These are phyloP conservation scores for Scolopax bukidnonensis DNA, from an alignment of 2,797 vertebrate genomes.

Conservation along the genomic window DNA sequence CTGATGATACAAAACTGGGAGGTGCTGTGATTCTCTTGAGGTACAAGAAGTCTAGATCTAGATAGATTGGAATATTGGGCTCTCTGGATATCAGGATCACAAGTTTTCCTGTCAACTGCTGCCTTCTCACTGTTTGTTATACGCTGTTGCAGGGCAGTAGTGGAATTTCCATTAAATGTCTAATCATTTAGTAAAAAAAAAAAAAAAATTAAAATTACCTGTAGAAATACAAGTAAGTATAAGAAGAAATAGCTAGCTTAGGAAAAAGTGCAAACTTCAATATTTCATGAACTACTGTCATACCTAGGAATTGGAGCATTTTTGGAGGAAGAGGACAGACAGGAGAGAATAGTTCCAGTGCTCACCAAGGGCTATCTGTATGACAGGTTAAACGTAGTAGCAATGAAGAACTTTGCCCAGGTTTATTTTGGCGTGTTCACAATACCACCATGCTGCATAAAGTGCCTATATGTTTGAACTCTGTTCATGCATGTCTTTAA, in stretches of 20 bases:
- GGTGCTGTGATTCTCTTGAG: neutral
- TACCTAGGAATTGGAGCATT: neutral
- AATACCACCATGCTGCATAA: neutral
- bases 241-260: neutral
- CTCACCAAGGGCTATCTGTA: neutral
- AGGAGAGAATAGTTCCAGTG: neutral
- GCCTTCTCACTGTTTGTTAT: neutral
- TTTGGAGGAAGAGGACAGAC: neutral
- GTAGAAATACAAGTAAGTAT: neutral
- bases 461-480: neutral
- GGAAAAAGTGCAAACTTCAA: neutral
- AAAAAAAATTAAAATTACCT: neutral
- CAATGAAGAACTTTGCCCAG: neutral
- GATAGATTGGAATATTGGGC: neutral
- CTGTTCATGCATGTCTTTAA: neutral
- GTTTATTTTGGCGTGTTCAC: neutral
- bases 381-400: neutral
- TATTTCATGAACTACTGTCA: accelerated
- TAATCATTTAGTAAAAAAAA: neutral
- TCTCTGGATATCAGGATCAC: neutral
- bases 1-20: neutral
- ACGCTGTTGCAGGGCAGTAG: neutral
- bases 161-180: neutral
- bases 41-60: neutral
- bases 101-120: neutral